A percentile compares a stretch with the other conserved stretches of the same genome.
These are phyloP conservation scores for Lacerta agilis DNA, from an alignment of 2,797 vertebrate species.

Conservation along the genomic window DNA sequence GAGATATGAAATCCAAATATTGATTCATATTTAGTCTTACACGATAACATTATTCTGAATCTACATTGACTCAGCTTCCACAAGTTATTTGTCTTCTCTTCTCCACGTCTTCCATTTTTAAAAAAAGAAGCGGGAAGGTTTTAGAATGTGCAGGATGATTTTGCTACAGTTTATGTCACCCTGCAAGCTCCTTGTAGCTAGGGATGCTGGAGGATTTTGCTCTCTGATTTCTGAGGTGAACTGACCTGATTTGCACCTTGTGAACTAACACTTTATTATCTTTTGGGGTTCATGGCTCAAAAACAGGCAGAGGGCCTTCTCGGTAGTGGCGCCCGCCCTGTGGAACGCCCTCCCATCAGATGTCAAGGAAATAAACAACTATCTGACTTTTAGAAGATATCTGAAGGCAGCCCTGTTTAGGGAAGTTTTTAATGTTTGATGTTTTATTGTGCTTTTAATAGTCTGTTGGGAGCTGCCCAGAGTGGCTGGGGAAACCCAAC, in stretches of 20 bases:
- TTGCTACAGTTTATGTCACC: background rate
- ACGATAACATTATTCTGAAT: background rate
- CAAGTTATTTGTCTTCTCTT: background rate
- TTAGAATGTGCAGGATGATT: background rate
- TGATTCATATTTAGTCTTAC: conserved; percentile 4
- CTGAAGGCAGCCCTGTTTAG: too few species aligned
- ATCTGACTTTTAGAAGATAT: too few species aligned
- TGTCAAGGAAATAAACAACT: too few species aligned
- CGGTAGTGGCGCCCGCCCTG: too few species aligned
- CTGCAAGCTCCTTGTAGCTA: background rate
- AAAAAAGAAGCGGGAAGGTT: background rate
- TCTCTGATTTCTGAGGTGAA: background rate
- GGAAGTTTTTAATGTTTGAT: too few species aligned
- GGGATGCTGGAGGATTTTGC: background rate
- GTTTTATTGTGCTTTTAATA: too few species aligned
- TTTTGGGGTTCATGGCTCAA: too few species aligned
- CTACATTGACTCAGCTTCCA: background rate
- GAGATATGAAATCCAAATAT: background rate
- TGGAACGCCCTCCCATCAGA: too few species aligned
- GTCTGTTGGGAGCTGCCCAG: too few species aligned
- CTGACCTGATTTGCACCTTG: background rate
- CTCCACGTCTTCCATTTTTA: background rate
- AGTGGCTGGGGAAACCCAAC: too few species aligned
- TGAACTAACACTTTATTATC: too few species aligned
- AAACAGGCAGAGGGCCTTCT: too few species aligned